Conservation (phyloP, 2,113 vertebrate genomes). For the Diphyllodes magnificus region DNA sequence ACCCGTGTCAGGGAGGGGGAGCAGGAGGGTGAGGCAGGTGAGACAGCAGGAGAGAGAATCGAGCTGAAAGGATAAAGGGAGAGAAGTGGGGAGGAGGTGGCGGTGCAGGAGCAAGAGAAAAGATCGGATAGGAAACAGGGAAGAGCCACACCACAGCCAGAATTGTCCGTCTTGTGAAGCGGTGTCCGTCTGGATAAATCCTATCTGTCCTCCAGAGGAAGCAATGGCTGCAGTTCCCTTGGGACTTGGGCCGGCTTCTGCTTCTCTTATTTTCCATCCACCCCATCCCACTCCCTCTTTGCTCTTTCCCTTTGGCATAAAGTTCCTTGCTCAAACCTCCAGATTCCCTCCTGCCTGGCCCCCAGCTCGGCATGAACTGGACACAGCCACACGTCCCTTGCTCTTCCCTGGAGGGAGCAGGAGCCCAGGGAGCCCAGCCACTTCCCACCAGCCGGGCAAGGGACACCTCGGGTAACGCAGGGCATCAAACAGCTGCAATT, state of each 20-base stretch:
- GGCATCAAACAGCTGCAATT: constrained; percentile 18
- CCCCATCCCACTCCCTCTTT: no score
- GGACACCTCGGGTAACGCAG: not conserved
- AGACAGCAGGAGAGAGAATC: not conserved
- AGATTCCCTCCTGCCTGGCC: not conserved
- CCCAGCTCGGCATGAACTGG: not conserved
- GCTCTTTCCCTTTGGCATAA: not conserved
- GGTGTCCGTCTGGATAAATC: rapidly evolving
- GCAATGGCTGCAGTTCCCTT: not conserved
- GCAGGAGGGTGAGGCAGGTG: not conserved
- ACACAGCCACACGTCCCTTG: rapidly evolving
- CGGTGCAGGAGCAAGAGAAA: not conserved
- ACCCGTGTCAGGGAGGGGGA: not conserved
- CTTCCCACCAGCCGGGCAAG: not conserved
- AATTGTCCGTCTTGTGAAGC: not conserved
- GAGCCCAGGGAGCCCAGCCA: not conserved
- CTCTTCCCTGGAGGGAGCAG: not conserved
- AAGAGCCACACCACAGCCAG: not conserved
- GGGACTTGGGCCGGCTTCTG: not conserved
- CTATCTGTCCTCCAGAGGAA: not conserved
- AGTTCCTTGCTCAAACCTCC: not conserved
- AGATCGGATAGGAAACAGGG: not conserved
- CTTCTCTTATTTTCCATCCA: not conserved
- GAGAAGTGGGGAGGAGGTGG: not conserved
- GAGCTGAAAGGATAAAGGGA: not conserved